A percentile compares a stretch with the other conserved stretches of the same genome.
Conservation (phyloP, 2,888 invertebrate genomes). For the Orchestes rusci region DNA sequence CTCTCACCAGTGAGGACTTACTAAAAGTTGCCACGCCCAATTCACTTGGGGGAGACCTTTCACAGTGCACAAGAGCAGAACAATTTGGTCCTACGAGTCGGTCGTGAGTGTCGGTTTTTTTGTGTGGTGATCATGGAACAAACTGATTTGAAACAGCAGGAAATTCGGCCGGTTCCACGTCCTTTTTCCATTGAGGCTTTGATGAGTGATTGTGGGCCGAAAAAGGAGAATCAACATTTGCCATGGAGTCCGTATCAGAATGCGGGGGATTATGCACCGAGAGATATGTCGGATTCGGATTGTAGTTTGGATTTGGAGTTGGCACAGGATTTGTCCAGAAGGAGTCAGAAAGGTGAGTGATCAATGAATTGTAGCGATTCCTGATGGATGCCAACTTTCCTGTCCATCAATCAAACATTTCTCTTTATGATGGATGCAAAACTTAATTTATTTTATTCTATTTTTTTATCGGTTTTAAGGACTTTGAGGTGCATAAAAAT, state of each 20-base stretch:
- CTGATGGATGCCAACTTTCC: not conserved
- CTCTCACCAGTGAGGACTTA: too few species aligned
- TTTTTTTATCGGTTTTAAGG: too few species aligned
- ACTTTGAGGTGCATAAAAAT: too few species aligned
- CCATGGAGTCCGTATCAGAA: slow-evolving; percentile 19
- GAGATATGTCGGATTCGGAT: slow-evolving; percentile 42
- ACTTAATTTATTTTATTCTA: too few species aligned
- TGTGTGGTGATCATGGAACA: slow-evolving; percentile 1
- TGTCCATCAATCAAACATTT: too few species aligned
- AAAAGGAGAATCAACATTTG: slow-evolving; percentile 21
- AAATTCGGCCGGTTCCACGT: slow-evolving; percentile 49
- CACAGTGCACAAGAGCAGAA: too few species aligned
- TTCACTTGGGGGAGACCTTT: too few species aligned
- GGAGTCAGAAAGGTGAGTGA: slow-evolving; percentile 38
- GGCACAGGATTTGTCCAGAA: slow-evolving; percentile 41
- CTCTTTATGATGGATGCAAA: too few species aligned
- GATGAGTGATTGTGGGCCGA: slow-evolving; percentile 44
- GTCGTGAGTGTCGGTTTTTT: not conserved
- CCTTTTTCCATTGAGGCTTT: slow-evolving; percentile 59
- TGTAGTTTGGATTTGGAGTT: slow-evolving; percentile 42
- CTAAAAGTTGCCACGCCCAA: too few species aligned
- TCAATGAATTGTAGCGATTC: not conserved
- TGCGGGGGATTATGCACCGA: slow-evolving; percentile 16
- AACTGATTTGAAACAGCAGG: slow-evolving; percentile 20
- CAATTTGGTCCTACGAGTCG: not conserved